Base-by-base conservation (phyloP, 2,797 vertebrate genomes). In the Phataginus tetradactyla region DNA sequence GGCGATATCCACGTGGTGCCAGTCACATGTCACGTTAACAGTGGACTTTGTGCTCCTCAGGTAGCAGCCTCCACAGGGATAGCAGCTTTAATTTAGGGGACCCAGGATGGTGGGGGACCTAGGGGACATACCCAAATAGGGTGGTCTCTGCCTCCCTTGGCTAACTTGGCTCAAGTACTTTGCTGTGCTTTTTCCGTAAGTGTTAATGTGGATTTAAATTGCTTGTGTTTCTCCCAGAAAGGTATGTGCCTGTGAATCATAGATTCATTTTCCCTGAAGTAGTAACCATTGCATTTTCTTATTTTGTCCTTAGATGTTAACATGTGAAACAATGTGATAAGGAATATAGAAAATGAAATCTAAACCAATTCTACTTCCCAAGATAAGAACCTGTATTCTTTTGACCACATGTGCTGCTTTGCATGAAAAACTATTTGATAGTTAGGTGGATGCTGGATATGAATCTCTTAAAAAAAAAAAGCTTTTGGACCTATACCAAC, bases 401-500 rank as follows among this genome's bases (percentile, higher is more conserved):
- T 90, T 92, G 78, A 64, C 45, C 25, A 63, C 20, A 90, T 95
- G 39, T 91, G 45, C 81, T 92, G 42, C 20, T 94, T 91, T 94
- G 13, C 95, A 42, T 96, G 68, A 61, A 94, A 87, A 87, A 77
- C 23, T 23, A 92, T 78, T 95, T 92, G 49, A 51, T 94, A 53
- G 83, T 51, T 84, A 91, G 77, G 55, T 94, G 57, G 69, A 78
- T 92, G 45, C 29, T 92, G 32, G 55, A 74, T 79, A 23, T 78
- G 81, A 86, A 72, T 94, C 51, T 94, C 77, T 93, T 95, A 68
- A 42, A 79, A 91, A 77, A 77, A 74, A 96, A 84, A 61, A 59
- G 45, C 53, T 78, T 94, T 85, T 95, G 68, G 90, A 79, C 51
- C 20, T 39, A 96, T 92, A 95, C 25, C 55, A 87, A 32, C 51